Evolutionary conservation across 2,113 vertebrate genomes (phyloP).

Genomic region (Zapus hudsonius): DNA sequence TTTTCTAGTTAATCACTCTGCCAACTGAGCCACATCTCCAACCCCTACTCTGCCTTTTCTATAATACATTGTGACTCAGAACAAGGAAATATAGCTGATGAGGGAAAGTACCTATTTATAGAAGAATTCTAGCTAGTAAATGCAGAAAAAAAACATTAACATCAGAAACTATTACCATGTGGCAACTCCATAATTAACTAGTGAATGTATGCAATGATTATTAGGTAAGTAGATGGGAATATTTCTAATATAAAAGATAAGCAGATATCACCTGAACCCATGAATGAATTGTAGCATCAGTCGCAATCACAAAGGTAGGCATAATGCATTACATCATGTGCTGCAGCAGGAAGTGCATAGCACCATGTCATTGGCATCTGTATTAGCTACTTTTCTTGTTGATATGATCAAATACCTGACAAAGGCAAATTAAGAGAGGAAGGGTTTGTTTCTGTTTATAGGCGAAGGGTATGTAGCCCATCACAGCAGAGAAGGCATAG

Average conservation of each 20-base stretch:
- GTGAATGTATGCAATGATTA: neutral
- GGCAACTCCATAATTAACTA: constrained; percentile 6
- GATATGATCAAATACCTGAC: neutral
- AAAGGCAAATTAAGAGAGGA: neutral
- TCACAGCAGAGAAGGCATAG: neutral
- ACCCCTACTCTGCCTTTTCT: neutral
- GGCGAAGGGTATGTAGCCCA: neutral
- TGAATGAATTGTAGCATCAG: neutral
- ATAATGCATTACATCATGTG: neutral
- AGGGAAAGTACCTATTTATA: constrained; percentile 16
- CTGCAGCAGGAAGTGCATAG: neutral
- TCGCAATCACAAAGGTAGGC: neutral
- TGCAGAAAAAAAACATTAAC: constrained; percentile 4
- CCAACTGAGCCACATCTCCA: too few relatives aligned
- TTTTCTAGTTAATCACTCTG: neutral
- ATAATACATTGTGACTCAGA: neutral
- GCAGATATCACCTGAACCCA: neutral
- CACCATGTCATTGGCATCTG: neutral
- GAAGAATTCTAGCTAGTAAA: constrained; percentile 35
- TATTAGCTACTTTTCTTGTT: neutral
- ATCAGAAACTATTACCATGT: constrained; percentile 23
- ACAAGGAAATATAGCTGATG: neutral
- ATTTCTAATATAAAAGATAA: neutral
- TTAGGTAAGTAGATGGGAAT: neutral
- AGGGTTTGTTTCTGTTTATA: neutral